These are phyloP conservation scores for Oreochromis niloticus DNA, from an alignment of 2,113 vertebrate species.

Conservation along the genomic window DNA sequence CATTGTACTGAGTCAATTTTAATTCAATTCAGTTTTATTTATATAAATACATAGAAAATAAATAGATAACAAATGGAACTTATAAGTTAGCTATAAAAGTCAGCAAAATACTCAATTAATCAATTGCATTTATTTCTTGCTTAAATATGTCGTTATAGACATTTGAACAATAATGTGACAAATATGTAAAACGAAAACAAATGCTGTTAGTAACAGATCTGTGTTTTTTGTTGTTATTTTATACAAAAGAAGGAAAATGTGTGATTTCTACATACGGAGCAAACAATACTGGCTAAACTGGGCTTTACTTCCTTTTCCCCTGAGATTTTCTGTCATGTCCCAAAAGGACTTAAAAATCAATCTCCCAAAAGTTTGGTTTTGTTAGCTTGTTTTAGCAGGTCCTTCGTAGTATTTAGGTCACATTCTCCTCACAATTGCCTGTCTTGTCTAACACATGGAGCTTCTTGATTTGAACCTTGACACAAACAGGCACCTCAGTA, in stretches of 20 bases:
- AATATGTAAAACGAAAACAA: neutral
- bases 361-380: neutral
- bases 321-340: neutral
- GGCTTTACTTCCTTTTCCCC: neutral
- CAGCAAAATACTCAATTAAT: neutral
- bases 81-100: no score
- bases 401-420: rapidly evolving
- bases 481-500: neutral
- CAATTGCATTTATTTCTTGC: neutral
- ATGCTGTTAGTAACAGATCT: rapidly evolving
- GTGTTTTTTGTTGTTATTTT: neutral
- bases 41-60: no score
- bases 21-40: no score
- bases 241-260: neutral
- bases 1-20: no score
- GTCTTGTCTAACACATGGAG: neutral
- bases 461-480: neutral
- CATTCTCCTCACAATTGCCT: neutral
- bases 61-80: no score
- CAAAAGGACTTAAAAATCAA: neutral
- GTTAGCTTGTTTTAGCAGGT: neutral
- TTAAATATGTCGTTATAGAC: neutral
- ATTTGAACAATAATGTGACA: neutral
- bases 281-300: neutral
- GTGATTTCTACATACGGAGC: neutral